Evolutionary conservation across 2,888 invertebrate species (phyloP), one percentile per base, ranked within the genome.

Genomic region (Polydrusus pterygomalis): DNA sequence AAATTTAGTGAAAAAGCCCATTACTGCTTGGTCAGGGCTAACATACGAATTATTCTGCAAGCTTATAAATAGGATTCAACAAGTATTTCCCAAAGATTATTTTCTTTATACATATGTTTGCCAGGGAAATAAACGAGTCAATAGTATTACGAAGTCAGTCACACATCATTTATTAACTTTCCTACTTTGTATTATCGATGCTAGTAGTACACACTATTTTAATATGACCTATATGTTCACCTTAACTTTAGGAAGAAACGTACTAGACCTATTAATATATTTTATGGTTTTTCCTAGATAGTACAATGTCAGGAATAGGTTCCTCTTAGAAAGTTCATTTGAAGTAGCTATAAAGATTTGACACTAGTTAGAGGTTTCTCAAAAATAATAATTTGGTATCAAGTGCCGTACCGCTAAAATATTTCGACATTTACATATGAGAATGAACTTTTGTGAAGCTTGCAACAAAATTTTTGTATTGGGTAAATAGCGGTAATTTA

Each of bases 351-450:
- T 65, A 68, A 43, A 71, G 65, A 49, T 49, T 70, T 54, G 56
- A 70, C 38, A 60, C 58, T 73, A 49, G 43, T 34, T 58, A 69
- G 62, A 56, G 30, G 71, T 68, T 77, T 74, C 63, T 79, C 79
- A 78, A 81, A 81, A 81, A 77, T 79, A 78, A 79, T 78, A 82
- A 82, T 82, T 84, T 85, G 82, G 85, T 86, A 83, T 82, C 84
- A 84, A 87, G 87, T 87, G 87, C 87, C 87, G 84, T 87, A 87
- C 87, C 87, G 87, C 83, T 81, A 64, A 68, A 18, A n/a, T 68
- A 38, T 70, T 79, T 78, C 77, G 72, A 64, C 62, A 65, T 63
- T 77, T 78, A 78, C 70, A 74, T 78, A 78, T 78, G 78, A 78
- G 78, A 78, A 78, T 78, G 78, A 76, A 67, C 58, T 73, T 78